These are phyloP conservation scores for Agrotis segetum DNA, from an alignment of 2,888 invertebrate genomes.

Conservation along the genomic window DNA sequence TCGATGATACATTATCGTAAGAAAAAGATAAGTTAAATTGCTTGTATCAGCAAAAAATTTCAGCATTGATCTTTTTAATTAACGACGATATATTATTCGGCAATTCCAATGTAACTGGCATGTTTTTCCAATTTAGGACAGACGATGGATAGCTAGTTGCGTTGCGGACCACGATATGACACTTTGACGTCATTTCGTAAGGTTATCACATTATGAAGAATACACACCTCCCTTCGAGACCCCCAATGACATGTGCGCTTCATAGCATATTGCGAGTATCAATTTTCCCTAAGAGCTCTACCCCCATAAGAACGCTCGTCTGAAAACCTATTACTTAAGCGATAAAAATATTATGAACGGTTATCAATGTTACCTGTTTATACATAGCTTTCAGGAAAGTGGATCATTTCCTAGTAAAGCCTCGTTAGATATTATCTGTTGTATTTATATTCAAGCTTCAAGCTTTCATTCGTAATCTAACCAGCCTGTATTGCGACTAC, in stretches of 20 bases:
- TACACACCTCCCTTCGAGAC: not conserved
- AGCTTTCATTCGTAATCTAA: too few relatives aligned
- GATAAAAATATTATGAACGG: slow-evolving; percentile 29
- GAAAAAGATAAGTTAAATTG: slow-evolving; percentile 5
- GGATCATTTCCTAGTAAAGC: not conserved
- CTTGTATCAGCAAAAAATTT: not conserved
- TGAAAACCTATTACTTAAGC: slow-evolving; percentile 20
- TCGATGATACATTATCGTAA: not conserved
- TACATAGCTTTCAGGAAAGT: slow-evolving; percentile 34
- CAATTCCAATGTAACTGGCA: slow-evolving; percentile 7
- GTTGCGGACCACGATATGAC: not conserved
- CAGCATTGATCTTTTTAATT: not conserved
- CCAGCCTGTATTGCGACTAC: too few relatives aligned
- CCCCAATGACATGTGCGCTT: not conserved
- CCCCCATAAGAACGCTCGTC: not conserved
- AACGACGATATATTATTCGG: not conserved
- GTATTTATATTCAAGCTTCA: too few relatives aligned
- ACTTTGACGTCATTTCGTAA: too few relatives aligned
- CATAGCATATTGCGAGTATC: not conserved
- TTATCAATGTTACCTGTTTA: slow-evolving; percentile 29
- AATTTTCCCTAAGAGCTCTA: slow-evolving; percentile 12
- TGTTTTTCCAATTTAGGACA: not conserved
- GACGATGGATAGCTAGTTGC: not conserved
- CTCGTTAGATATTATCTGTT: not conserved
- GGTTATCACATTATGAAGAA: not conserved